phyloP scores from a whole-genome alignment of 2,888 invertebrate genomes.

The Mesoligia furuncula region DNA sequence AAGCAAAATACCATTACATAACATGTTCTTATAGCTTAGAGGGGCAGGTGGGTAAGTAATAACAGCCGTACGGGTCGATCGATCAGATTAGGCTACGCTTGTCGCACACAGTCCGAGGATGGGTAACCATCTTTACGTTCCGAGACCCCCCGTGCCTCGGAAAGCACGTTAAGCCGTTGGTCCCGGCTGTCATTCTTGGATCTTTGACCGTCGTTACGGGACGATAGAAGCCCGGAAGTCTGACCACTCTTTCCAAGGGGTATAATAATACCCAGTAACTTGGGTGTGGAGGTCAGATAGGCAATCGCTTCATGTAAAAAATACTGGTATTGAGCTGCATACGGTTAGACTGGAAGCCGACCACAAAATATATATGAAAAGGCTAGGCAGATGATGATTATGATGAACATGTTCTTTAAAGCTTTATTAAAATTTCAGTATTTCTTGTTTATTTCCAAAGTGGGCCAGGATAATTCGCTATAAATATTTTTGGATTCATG shows the following conservation, averaged over 20 bases:
- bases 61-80: neutral
- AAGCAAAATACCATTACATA: neutral
- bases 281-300: neutral
- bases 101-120: neutral
- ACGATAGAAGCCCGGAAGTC: neutral
- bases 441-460: constrained; percentile 16
- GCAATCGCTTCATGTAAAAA: neutral
- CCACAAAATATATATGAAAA: neutral
- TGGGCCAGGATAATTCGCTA: neutral
- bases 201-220: neutral
- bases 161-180: neutral
- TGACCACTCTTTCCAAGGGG: neutral
- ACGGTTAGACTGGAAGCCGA: neutral
- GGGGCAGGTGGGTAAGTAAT: neutral
- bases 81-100: neutral
- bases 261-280: neutral
- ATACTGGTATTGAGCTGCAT: neutral
- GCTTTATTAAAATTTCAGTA: neutral
- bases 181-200: neutral
- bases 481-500: constrained; percentile 14
- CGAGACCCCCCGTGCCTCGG: neutral
- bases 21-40: neutral
- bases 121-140: too few species aligned
- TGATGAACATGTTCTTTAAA: too few species aligned
- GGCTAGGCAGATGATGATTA: too few species aligned